These are phyloP conservation scores for Acridotheres tristis DNA, from an alignment of 2,797 vertebrate species.

Conservation along the genomic window DNA sequence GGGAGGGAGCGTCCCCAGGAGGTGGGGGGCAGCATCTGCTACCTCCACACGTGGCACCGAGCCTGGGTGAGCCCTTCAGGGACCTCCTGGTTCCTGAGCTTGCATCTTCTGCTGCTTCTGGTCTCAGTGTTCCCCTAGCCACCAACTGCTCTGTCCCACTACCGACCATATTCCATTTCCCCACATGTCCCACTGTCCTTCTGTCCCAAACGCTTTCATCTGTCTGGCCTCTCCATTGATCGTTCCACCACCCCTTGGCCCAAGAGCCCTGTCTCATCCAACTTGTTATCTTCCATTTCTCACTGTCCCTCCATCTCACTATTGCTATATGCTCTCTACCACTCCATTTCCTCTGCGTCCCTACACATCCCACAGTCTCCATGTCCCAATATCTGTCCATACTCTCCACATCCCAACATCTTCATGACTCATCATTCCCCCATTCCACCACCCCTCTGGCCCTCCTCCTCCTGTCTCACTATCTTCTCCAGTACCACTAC, in stretches of 20 bases:
- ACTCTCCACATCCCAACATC: neutral
- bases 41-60: neutral
- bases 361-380: neutral
- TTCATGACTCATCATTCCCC: neutral
- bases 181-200: neutral
- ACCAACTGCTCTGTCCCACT: neutral
- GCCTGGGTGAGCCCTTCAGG: neutral
- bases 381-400: too few relatives aligned
- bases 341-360: neutral
- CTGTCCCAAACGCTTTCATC: neutral
- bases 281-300: neutral
- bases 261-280: neutral
- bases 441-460: neutral
- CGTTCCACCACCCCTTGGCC: accelerated
- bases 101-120: neutral
- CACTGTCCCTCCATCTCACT: neutral
- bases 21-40: neutral
- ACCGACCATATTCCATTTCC: neutral
- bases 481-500: neutral
- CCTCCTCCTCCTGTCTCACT: neutral
- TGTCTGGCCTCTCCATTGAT: neutral
- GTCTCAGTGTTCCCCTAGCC: neutral
- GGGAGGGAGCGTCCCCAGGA: neutral
- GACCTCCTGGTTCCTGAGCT: neutral
- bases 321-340: neutral